Evolutionary conservation across 2,888 invertebrate genomes (phyloP), one percentile per base, ranked within the genome.

Genomic region (Andrena flavipes): DNA sequence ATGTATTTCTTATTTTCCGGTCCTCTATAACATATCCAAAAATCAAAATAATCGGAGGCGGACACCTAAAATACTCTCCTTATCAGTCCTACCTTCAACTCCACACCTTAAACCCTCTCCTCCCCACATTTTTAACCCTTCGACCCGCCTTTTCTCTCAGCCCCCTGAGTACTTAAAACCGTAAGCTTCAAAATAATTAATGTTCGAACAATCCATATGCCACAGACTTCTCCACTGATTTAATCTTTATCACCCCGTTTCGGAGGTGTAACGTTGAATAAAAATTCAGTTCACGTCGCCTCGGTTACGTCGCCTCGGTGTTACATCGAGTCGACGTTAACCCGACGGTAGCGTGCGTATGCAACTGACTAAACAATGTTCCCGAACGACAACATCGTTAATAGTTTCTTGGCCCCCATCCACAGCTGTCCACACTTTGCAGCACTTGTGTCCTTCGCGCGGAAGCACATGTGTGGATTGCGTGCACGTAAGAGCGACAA

Each of bases 401-500:
- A 89, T 85, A 85, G 84, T 87, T 84, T 82, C 77, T 86, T 68
- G 79, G 83, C 59, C 82, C 68, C 62, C 63, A 74, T 72, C 78
- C 67, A 83, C 92, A 92, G 89, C 91, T 92, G 91, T 92, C 83
- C 84, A 90, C 81, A 91, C 90, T 89, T 81, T 76, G 75, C 59
- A 84, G 78, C 92, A 92, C 90, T 89, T 91, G 91, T 90, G 91
- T 84, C 92, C 92, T 92, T 90, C 82, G 73, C 13, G 29, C 26
- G 56, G 60, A 64, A 71, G 64, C 73, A 70, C 60, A 56, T 73
- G 68, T 29, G 54, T 51, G 51, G 72, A 82, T 77, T 64, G 67
- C 73, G 51, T 23, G 8, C 54, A 59, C 49, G 10, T 56, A 48
- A 2, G 26, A 30, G 33, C 33, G 16, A 77, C 54, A 4, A 4